These are phyloP conservation scores for Yponomeuta plumbellus DNA, from an alignment of 2,888 invertebrate genomes.

Conservation along the genomic window DNA sequence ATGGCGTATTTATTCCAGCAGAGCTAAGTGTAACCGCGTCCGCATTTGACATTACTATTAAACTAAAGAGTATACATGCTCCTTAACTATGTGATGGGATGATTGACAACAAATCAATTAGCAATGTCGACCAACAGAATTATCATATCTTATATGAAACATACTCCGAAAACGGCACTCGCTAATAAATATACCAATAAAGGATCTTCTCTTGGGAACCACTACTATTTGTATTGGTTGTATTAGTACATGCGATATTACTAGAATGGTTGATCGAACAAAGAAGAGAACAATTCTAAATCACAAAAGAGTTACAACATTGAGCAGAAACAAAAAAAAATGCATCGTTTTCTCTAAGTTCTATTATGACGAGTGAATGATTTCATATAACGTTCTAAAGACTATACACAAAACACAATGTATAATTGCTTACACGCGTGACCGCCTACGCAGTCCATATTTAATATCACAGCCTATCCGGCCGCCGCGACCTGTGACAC, in stretches of 20 bases:
- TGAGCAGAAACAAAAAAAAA: neutral
- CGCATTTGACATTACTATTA: neutral
- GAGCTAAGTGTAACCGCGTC: no score
- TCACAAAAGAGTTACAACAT: neutral
- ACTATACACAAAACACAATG: slow-evolving; percentile 2
- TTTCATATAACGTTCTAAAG: neutral
- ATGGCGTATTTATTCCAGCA: no score
- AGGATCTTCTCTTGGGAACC: no score
- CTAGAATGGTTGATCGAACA: no score
- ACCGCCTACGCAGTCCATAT: neutral
- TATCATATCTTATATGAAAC: neutral
- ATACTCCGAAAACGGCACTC: no score
- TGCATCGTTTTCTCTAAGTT: neutral
- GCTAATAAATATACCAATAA: no score
- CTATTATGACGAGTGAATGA: neutral
- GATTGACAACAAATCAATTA: neutral
- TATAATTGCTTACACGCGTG: neutral
- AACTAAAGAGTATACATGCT: neutral
- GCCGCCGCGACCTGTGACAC: slow-evolving; percentile 36
- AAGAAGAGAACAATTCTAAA: neutral
- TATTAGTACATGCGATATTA: no score
- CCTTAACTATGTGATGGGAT: neutral
- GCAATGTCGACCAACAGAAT: neutral
- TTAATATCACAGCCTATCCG: slow-evolving; percentile 63
- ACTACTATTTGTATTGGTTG: no score